Evolutionary conservation across 35 echinoderm and acorn worm genomes (phyloP).

Genomic region (Apostichopus parvimensis): DNA sequence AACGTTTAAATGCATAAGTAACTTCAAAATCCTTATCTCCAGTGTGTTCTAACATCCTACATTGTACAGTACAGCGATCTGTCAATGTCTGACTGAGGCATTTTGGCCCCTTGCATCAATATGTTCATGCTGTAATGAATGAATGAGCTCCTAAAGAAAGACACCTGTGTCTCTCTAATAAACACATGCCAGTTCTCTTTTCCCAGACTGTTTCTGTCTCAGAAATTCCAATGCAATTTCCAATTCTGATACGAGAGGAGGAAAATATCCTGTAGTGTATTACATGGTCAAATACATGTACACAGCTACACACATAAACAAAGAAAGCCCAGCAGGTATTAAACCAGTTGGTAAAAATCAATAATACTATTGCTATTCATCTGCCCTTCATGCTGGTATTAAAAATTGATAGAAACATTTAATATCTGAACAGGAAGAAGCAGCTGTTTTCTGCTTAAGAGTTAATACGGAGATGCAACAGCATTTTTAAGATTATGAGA

Average conservation of each 20-base stretch:
- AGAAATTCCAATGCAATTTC: slow-evolving; percentile 24
- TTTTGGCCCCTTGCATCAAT: slow-evolving; percentile 27
- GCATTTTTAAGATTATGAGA: no score
- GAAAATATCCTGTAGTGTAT: slow-evolving; percentile 38
- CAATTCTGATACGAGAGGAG: slow-evolving; percentile 17
- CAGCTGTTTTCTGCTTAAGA: slow-evolving; percentile 19
- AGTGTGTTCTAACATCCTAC: neutral
- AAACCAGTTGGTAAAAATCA: slow-evolving; percentile 50
- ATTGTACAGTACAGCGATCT: slow-evolving; percentile 2
- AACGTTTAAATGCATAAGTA: neutral
- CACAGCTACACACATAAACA: slow-evolving; percentile 31
- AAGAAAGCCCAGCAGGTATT: slow-evolving; percentile 49
- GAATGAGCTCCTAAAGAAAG: slow-evolving; percentile 13
- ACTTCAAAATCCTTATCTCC: neutral
- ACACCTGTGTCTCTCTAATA: slow-evolving; percentile 38
- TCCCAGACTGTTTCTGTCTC: slow-evolving; percentile 22
- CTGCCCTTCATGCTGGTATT: slow-evolving; percentile 46
- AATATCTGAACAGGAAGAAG: slow-evolving; percentile 34
- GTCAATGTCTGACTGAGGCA: neutral
- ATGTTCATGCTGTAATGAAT: slow-evolving; percentile 3
- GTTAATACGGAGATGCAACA: neutral
- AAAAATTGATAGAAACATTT: slow-evolving; percentile 54
- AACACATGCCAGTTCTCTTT: slow-evolving; percentile 13
- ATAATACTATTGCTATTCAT: slow-evolving; percentile 26
- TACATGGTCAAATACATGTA: slow-evolving; percentile 27